Evolutionary conservation across 2,797 vertebrate genomes (phyloP).

Genomic region (Clarias fuscus): DNA sequence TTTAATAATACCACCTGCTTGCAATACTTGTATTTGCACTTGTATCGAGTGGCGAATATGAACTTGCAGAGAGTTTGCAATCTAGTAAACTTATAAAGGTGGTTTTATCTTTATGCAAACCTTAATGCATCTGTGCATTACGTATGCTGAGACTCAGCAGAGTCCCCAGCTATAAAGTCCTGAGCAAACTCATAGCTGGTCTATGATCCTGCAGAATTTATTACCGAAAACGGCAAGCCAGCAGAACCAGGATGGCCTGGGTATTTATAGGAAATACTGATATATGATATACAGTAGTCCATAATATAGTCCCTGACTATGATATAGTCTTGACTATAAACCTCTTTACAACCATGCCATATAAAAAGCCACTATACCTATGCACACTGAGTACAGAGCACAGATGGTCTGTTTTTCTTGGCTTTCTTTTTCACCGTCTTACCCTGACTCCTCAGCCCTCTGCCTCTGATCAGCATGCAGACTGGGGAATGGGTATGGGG

Average conservation of each 20-base stretch:
- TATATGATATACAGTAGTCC: neutral
- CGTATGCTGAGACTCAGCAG: neutral
- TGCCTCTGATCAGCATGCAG: conserved; percentile 45
- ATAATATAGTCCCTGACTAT: neutral
- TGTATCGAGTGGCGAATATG: neutral
- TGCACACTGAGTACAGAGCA: neutral
- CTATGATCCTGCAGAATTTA: neutral
- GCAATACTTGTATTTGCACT: neutral
- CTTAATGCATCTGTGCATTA: neutral
- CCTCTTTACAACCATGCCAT: conserved; percentile 38
- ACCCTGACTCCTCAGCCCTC: conserved; percentile 24
- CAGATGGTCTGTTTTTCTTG: neutral
- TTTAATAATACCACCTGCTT: neutral
- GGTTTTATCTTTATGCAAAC: neutral
- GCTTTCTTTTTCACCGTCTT: neutral
- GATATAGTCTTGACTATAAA: conserved; percentile 20
- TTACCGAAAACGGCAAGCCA: neutral
- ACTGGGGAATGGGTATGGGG: neutral
- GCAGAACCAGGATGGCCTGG: conserved; percentile 8
- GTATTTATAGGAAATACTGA: conserved; percentile 6
- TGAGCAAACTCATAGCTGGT: neutral
- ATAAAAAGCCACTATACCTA: conserved; percentile 23
- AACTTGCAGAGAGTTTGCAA: neutral
- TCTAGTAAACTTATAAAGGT: too few relatives aligned
- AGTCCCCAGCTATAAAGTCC: neutral